Evolutionary conservation across 1,140 invertebrate genomes (phyloP), one percentile per base, ranked within the genome.

Genomic region (Magallana gigas): DNA sequence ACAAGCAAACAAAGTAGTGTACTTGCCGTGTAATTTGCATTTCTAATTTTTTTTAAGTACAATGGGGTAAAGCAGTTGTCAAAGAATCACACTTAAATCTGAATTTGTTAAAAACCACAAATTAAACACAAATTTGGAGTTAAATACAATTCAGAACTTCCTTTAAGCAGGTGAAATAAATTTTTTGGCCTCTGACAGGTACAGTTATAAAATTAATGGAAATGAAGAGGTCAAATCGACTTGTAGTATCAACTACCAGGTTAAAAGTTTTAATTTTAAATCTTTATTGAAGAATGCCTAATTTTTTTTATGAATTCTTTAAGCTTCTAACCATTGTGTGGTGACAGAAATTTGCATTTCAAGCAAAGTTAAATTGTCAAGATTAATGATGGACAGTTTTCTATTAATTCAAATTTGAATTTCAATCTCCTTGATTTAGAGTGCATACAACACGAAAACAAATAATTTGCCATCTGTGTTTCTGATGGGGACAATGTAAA

Each of bases 231-330:
- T 76, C 23, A 76, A 76, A 76, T 76, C 68, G 18, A 29, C 23
- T 76, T 76, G 68, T 76, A 76, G 68, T 76, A 76, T 76, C 68
- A 76, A 76, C 68, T 76, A 29, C 12, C 11, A 76, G 68, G 68
- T 76, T 9, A 76, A 76, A 36, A 76, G 68, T 76, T 76, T 76
- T 76, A 76, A 76, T 76, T 76, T 29, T 76, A 76, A 76, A 76
- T 76, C 68, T 76, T 76, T 29, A 76, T 29, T 29, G 36, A 76
- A 76, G 68, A 76, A 76, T 76, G 68, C 68, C 18, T 36, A 76
- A 4, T 76, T 76, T 71, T 36, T 48, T 76, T 76, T 29, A 76
- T 76, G 68, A 64, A 64, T 48, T 48, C 36, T 48, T 48, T 48
- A 48, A 48, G 11, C 68, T 29, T 76, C 23, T 29, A 76, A 29